phyloP scores from a whole-genome alignment of 2,113 vertebrate genomes.

The Porphyrio hochstetteri region DNA sequence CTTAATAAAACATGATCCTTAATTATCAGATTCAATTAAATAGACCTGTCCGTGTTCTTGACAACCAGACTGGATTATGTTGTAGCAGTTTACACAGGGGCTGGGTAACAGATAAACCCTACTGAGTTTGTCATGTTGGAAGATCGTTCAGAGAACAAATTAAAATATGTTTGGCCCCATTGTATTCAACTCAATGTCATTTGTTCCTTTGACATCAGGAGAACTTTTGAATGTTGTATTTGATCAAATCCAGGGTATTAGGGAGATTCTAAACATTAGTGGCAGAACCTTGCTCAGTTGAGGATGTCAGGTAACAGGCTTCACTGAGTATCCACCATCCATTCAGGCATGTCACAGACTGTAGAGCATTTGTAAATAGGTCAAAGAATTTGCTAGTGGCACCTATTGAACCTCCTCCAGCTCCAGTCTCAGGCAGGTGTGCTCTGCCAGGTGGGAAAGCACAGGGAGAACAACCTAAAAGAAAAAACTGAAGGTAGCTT shows the following conservation, averaged over 20 bases:
- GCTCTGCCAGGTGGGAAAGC: not conserved
- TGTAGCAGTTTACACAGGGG: not conserved
- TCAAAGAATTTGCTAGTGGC: not conserved
- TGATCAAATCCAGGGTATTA: not conserved
- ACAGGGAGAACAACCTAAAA: not conserved
- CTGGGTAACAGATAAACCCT: not conserved
- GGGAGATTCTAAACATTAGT: not conserved
- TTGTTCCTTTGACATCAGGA: not conserved
- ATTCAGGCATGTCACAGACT: not conserved
- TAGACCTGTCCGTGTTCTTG: not conserved
- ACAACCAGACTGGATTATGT: not conserved
- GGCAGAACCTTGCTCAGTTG: not conserved
- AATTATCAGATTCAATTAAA: conserved; percentile 24
- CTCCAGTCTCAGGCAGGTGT: not conserved
- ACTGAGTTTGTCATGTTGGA: not conserved
- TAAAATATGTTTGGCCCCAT: not conserved
- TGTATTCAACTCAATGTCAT: not conserved
- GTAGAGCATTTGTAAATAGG: not conserved
- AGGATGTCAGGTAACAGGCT: not conserved
- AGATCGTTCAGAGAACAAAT: not conserved
- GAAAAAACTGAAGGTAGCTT: not conserved
- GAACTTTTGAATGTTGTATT: not conserved
- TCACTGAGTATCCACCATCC: not conserved
- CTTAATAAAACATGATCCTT: not conserved
- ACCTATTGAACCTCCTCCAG: not conserved